Evolutionary conservation across 2,888 invertebrate species (phyloP).

Genomic region (Drosophila emarginata): DNA sequence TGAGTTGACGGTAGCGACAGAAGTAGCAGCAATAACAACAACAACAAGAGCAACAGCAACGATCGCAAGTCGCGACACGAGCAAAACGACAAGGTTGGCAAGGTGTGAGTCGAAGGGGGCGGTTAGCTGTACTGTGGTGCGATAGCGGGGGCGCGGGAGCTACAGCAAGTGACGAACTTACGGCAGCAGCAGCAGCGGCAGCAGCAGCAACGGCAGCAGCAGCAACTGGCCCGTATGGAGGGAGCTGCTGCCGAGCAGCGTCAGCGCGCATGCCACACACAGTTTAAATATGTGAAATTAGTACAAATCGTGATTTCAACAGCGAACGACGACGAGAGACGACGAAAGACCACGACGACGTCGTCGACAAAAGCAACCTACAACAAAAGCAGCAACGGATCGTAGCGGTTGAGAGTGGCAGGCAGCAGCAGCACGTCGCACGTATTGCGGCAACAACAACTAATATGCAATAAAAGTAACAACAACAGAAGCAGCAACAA

Average conservation of each 20-base stretch:
- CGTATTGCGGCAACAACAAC: slow-evolving; percentile 55
- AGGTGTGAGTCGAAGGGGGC: slow-evolving; percentile 50
- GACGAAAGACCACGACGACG: slow-evolving; percentile 71
- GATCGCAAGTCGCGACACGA: slow-evolving; percentile 69
- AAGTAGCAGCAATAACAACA: slow-evolving; percentile 41
- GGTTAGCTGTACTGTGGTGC: background rate
- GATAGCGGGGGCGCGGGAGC: slow-evolving; percentile 43
- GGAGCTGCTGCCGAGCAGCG: slow-evolving; percentile 25
- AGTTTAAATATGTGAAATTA: slow-evolving; percentile 82
- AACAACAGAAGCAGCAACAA: background rate
- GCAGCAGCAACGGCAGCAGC: slow-evolving; percentile 26
- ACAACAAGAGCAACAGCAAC: slow-evolving; percentile 60
- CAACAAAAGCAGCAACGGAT: slow-evolving; percentile 64
- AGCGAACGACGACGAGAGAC: slow-evolving; percentile 81
- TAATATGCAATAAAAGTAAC: slow-evolving; percentile 16
- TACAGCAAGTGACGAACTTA: slow-evolving; percentile 77
- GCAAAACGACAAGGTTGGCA: slow-evolving; percentile 56
- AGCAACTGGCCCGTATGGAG: slow-evolving; percentile 58
- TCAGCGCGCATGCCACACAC: slow-evolving; percentile 82
- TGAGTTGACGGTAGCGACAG: slow-evolving; percentile 55
- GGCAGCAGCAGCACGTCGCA: slow-evolving; percentile 54
- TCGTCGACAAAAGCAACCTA: slow-evolving; percentile 46
- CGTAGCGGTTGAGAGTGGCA: slow-evolving; percentile 45
- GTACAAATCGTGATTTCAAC: slow-evolving; percentile 83
- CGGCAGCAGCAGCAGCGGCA: slow-evolving; percentile 65